phyloP scores from a whole-genome alignment of 2,797 vertebrate species.

The Artibeus lituratus region DNA sequence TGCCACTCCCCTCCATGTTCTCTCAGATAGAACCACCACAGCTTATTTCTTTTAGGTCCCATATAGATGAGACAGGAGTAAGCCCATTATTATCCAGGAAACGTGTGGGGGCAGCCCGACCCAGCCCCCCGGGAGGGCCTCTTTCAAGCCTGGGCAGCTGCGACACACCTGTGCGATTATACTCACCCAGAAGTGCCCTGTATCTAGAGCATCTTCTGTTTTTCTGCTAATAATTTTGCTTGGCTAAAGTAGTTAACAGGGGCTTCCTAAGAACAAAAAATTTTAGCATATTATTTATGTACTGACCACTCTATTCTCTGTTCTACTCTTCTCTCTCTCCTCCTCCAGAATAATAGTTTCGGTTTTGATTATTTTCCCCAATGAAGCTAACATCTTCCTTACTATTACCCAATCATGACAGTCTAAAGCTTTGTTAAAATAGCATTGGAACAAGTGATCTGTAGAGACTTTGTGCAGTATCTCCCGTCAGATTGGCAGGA shows the following conservation, averaged over 20 bases:
- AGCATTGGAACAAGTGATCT: neutral
- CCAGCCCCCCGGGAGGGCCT: fast-evolving
- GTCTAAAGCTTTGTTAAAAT: neutral
- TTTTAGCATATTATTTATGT: neutral
- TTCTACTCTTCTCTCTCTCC: neutral
- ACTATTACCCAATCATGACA: neutral
- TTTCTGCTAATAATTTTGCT: neutral
- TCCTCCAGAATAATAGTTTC: neutral
- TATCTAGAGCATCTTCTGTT: neutral
- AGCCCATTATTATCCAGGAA: neutral
- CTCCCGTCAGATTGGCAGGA: neutral
- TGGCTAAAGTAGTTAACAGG: neutral
- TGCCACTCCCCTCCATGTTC: neutral
- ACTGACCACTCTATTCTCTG: neutral
- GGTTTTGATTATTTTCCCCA: neutral
- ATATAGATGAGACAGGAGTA: neutral
- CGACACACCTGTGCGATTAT: neutral
- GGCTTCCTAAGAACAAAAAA: neutral
- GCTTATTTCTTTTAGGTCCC: neutral
- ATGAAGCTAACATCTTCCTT: neutral
- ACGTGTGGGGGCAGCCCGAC: neutral
- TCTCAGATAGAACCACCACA: neutral
- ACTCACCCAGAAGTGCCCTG: neutral
- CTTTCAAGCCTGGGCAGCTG: neutral
- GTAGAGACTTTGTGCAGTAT: neutral